These are phyloP conservation scores for Drosophila gunungcola DNA, from an alignment of 1,140 invertebrate genomes.

Conservation along the genomic window DNA sequence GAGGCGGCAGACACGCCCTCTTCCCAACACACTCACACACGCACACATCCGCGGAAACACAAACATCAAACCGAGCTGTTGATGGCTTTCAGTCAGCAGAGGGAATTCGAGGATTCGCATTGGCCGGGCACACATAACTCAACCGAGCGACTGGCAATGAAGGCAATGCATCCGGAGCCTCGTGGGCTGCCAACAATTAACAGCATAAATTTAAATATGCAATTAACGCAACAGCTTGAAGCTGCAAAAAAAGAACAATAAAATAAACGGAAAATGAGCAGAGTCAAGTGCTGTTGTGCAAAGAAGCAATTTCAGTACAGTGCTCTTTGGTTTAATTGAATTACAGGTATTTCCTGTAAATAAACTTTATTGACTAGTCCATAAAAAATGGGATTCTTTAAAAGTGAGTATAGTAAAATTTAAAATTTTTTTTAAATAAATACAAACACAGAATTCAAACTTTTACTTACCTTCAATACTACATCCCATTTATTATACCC, in stretches of 20 bases:
- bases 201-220: slow-evolving; percentile 82
- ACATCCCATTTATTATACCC: too few relatives aligned
- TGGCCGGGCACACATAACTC: slow-evolving; percentile 40
- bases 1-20: slow-evolving; percentile 36
- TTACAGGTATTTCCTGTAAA: neutral
- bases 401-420: too few relatives aligned
- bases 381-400: too few relatives aligned
- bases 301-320: neutral
- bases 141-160: slow-evolving; percentile 40
- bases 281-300: slow-evolving; percentile 1
- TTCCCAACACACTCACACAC: neutral
- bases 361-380: too few relatives aligned
- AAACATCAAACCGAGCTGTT: slow-evolving; percentile 29
- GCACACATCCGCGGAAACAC: slow-evolving; percentile 3
- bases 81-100: slow-evolving; percentile 43
- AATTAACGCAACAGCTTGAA: slow-evolving; percentile 79
- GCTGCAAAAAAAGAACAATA: slow-evolving; percentile 44
- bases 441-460: too few relatives aligned
- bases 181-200: slow-evolving; percentile 67
- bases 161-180: slow-evolving; percentile 44
- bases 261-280: neutral
- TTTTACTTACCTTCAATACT: too few relatives aligned
- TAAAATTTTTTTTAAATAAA: too few relatives aligned
- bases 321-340: neutral
- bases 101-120: slow-evolving; percentile 24